phyloP scores from a whole-genome alignment of 2,797 vertebrate species.

The Octomys mimax region DNA sequence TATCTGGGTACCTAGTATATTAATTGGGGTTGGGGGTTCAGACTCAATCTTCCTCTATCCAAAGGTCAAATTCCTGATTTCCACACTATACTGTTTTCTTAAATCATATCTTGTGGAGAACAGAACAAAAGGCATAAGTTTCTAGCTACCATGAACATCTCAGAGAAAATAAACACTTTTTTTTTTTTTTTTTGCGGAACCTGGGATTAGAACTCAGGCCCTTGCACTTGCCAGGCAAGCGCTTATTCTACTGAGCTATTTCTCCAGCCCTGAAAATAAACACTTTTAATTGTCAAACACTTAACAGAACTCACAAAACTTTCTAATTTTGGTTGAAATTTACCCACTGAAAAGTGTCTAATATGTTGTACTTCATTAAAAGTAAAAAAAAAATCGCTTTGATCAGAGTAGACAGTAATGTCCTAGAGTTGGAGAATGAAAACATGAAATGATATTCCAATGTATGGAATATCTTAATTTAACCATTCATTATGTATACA shows the following conservation, averaged over 20 bases:
- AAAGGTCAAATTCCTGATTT: not conserved
- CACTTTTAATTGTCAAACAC: not conserved
- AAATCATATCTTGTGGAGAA: not conserved
- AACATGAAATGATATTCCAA: too few relatives aligned
- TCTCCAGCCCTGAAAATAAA: too few relatives aligned
- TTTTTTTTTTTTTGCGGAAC: too few relatives aligned
- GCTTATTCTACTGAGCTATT: too few relatives aligned
- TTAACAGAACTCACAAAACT: not conserved
- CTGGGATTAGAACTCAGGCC: too few relatives aligned
- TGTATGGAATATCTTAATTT: not conserved
- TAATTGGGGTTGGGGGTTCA: not conserved
- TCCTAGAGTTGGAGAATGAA: not conserved
- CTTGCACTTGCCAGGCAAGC: too few relatives aligned
- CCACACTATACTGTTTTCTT: not conserved
- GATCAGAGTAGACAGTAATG: not conserved
- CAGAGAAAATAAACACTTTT: not conserved
- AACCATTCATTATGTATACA: not conserved
- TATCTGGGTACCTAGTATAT: not conserved
- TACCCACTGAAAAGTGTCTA: not conserved
- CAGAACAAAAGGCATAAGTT: not conserved
- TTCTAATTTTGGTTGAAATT: not conserved
- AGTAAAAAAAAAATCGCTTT: not conserved
- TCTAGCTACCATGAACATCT: not conserved
- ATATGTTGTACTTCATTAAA: not conserved
- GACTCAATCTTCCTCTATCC: not conserved